Percentiles rank a stretch among this genome's conserved stretches.
phyloP scores from a whole-genome alignment of 2,797 vertebrate genomes.

The Chanos chanos region DNA sequence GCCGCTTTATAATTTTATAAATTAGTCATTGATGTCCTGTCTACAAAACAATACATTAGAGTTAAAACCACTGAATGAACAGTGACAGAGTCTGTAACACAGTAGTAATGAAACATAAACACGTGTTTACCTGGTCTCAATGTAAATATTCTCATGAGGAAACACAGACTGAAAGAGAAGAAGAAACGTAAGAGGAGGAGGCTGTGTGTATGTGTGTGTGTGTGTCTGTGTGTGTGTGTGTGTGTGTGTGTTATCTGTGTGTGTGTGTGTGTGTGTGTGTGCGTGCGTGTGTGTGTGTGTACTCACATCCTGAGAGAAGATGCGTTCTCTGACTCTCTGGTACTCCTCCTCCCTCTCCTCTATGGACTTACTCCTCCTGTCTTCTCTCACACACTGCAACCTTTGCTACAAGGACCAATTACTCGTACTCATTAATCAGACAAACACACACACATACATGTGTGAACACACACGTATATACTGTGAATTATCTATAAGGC shows the following conservation, averaged over 20 bases:
- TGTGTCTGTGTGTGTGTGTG: background rate
- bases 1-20: too few species aligned
- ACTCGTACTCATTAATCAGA: constrained; percentile 65
- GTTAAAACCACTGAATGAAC: too few species aligned
- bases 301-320: constrained; percentile 94
- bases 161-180: constrained; percentile 80
- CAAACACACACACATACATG: constrained; percentile 3
- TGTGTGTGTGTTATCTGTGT: background rate
- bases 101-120: background rate
- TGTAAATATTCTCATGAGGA: constrained; percentile 83
- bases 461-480: background rate
- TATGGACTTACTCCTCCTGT: constrained; percentile 92
- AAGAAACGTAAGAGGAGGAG: constrained; percentile 53
- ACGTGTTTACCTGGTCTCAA: constrained; percentile 89
- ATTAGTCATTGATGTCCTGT: too few species aligned
- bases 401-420: constrained; percentile 79
- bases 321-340: constrained; percentile 89
- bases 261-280: background rate
- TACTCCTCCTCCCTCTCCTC: constrained; percentile 97
- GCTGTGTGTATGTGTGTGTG: background rate
- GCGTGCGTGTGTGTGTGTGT: constrained; percentile 18
- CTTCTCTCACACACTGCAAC: constrained; percentile 83
- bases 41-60: too few species aligned
- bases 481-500: too few species aligned
- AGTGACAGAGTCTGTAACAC: background rate